phyloP scores from a whole-genome alignment of 2,888 invertebrate species.

The Microplitis deprimator region DNA sequence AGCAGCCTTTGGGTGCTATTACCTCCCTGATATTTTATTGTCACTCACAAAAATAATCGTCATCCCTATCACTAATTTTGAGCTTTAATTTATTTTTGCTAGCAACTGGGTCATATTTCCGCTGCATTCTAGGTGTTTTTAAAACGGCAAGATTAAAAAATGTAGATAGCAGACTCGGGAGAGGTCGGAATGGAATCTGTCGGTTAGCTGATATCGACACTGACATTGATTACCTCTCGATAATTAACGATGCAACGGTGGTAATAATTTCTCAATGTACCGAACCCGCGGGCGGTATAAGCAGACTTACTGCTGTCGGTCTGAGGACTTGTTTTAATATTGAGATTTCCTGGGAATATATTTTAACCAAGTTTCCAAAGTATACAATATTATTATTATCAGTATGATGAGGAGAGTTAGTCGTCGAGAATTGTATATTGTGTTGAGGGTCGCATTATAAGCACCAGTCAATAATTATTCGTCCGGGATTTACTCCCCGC shows the following conservation, averaged over 20 bases:
- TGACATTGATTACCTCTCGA: slow-evolving; percentile 58
- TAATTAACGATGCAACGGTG: slow-evolving; percentile 56
- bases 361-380: neutral
- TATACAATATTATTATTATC: neutral
- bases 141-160: neutral
- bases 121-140: no score
- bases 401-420: neutral
- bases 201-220: slow-evolving; percentile 44
- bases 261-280: slow-evolving; percentile 44
- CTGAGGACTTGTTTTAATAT: neutral
- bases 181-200: slow-evolving; percentile 31
- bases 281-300: slow-evolving; percentile 43
- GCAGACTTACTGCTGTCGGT: slow-evolving; percentile 24
- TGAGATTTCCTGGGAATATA: neutral
- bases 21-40: slow-evolving; percentile 49
- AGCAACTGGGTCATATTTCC: no score
- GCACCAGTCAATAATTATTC: slow-evolving; percentile 65
- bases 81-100: neutral
- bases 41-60: slow-evolving; percentile 25
- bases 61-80: neutral
- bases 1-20: slow-evolving; percentile 55
- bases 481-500: slow-evolving; percentile 66
- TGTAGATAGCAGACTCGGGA: slow-evolving; percentile 9
- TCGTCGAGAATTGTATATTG: slow-evolving; percentile 3
- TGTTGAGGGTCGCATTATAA: neutral